Base-by-base conservation (phyloP, 2,888 invertebrate genomes). In the Xanthia icteritia region DNA sequence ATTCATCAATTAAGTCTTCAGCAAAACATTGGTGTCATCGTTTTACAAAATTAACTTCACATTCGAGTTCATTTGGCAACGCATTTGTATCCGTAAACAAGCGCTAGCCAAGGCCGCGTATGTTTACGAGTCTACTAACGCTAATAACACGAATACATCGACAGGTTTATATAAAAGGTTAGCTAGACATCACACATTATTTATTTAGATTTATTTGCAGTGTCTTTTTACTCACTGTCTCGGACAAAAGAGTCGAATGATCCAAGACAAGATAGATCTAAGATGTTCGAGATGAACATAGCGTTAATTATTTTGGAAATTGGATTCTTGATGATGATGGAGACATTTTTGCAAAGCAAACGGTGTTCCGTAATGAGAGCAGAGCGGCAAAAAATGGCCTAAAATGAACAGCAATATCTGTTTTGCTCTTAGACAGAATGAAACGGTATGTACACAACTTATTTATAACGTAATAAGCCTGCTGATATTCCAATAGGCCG, bases 21-120 rank as follows among this genome's bases (percentile, higher is more conserved):
- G 76, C 45, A 82, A 82, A 81, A 80, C 78, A 66, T 81, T 83
- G 80, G 84, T 86, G 84, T 88, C 88, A 86, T 89, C 85, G 77
- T 88, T 88, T 90, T 84, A 89, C 83, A 88, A 88, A 90, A 90
- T 89, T 88, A 90, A 90, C 88, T 83, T 84, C 82, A 85, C 86
- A 87, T 89, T 90, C 81, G 88, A 91, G 91, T 92, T 91, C 89
- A 93, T 93, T 93, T 93, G 91, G 91, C 92, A 94, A 94, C 92
- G 88, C 90, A 90, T 91, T 91, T 90, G 91, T 91, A 93, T 95
- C 93, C 94, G 95, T 94, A 95, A 95, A 95, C 95, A 95, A 90
- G 89, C 86, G 83, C 79, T 87, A 89, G 90, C 89, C 94, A 95
- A 96, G 96, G 95, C 88, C 95, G 91, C 80, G 84, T 81, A 85